phyloP scores from a whole-genome alignment of 2,888 invertebrate genomes.

The Aporophyla nigra region DNA sequence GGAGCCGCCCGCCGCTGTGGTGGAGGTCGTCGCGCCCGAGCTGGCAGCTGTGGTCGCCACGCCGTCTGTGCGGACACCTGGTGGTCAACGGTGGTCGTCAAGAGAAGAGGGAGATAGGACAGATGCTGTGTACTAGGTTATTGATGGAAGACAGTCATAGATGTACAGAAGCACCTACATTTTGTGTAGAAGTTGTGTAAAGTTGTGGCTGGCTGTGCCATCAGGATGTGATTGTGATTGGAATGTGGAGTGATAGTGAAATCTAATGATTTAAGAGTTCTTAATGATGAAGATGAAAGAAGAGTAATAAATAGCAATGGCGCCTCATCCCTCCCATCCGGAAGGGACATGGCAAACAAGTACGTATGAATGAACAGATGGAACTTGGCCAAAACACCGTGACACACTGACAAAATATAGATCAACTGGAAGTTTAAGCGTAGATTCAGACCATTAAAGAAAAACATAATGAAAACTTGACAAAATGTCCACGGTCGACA shows the following conservation, averaged over 20 bases:
- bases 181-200: slow-evolving; percentile 19
- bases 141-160: slow-evolving; percentile 62
- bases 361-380: slow-evolving; percentile 68
- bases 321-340: slow-evolving; percentile 41
- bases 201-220: slow-evolving; percentile 19
- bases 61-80: slow-evolving; percentile 92
- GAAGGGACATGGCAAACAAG: slow-evolving; percentile 51
- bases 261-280: slow-evolving; percentile 25
- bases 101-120: slow-evolving; percentile 88
- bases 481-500: slow-evolving; percentile 8
- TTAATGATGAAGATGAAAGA: slow-evolving; percentile 35
- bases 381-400: slow-evolving; percentile 66
- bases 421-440: slow-evolving; percentile 61
- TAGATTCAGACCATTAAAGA: slow-evolving; percentile 11
- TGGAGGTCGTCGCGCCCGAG: slow-evolving; percentile 72
- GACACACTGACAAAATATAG: slow-evolving; percentile 65
- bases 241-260: slow-evolving; percentile 27
- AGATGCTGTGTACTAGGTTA: slow-evolving; percentile 72
- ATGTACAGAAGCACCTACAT: slow-evolving; percentile 36
- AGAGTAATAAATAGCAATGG: slow-evolving; percentile 40
- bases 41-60: slow-evolving; percentile 78
- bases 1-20: slow-evolving; percentile 75
- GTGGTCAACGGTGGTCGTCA: slow-evolving; percentile 87
- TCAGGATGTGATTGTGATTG: slow-evolving; percentile 44
- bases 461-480: slow-evolving; percentile 13